Evolutionary conservation across 1,140 invertebrate genomes (phyloP), one percentile per base, ranked within the genome.

Genomic region (Adelges cooleyi): DNA sequence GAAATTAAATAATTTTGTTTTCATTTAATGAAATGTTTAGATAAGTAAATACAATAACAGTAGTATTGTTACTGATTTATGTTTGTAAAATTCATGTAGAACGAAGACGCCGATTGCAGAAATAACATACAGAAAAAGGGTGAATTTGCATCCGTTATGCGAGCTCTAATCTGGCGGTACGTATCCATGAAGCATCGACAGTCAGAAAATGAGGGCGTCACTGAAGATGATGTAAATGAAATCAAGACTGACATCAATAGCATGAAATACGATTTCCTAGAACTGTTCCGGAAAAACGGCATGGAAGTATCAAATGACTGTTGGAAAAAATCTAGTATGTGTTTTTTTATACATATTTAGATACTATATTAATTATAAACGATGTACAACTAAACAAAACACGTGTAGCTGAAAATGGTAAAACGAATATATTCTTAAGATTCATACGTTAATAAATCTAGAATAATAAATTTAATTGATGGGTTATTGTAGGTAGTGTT

Each of bases 171-270:
- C 18, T 91, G 89, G 87, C 79, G 90, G 1, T 92, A 91, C 74
- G 81, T 92, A 5, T 85, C 87, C 0, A 81, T 84, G 27, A 84
- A 86, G 77, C 88, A 91, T 70, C 77, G 84, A 44, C 83, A 86
- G 71, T 80, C 81, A 68, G 87, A 90, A 68, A 81, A 86, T 69
- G 82, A 83, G 69, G 78, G 82, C 0, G 89, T 95, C 0, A 92
- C 90, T 15, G 91, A 95, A 73, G 92, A 95, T 70, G 88, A 95
- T 70, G 81, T 95, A 50, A 93, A 92, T 69, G 92, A 96, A 77
- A 81, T 96, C 1, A 95, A 95, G 73, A 85, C 86, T 71, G 90
- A 94, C 69, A 85, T 95, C 17, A 87, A 85, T 0, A 79, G 86
- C 0, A 82, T 90, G 76, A 80, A 85, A 69, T 90, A 86, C 72